Base-by-base conservation (phyloP, 2,888 invertebrate genomes). In the Zaprionus obscuricornis region DNA sequence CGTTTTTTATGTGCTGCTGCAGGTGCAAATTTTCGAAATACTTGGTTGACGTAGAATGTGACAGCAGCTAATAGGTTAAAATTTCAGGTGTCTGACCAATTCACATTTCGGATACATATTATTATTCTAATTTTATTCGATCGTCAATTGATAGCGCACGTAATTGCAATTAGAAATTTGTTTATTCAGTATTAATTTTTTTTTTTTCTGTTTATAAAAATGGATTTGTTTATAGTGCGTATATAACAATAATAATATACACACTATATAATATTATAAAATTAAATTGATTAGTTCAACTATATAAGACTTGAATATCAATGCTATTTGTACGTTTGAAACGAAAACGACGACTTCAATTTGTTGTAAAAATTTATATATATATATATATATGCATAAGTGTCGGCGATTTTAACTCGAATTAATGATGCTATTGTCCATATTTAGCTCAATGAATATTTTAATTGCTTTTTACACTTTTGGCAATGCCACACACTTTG, bases 401-500 rank as follows among this genome's bases (percentile, higher is more conserved):
- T 22, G 4, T n/a, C 40, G 36, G 11, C 36, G 22, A 40, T 31
- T 7, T 36, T 20, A 11, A 22, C 34, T 8, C 29, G 11, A 36
- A 2, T 36, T n/a, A 4, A 13, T 42, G 56, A 57, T 13, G 52
- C 24, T 10, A 36, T n/a, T n/a, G n/a, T n/a, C n/a, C 13, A 8
- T 31, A 34, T 17, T 49, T 42, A 8, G 39, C 31, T 46, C 22
- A 1, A 26, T 22, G 2, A 31, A 11, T 4, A 3, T 5, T 1
- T 37, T 65, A 65, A 17, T 31, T 43, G 39, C 33, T 47, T 5
- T 58, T 47, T 5, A 8, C 58, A 17, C 51, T 88, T 54, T 89
- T 93, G 29, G 92, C 92, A 68, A 95, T 92, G 7, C 94, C 94
- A 81, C 93, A 92, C 29, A 92, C 90, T 89, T 93, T 92, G 40